These are phyloP conservation scores for Sturmia bella DNA, from an alignment of 2,888 invertebrate species.

Conservation along the genomic window DNA sequence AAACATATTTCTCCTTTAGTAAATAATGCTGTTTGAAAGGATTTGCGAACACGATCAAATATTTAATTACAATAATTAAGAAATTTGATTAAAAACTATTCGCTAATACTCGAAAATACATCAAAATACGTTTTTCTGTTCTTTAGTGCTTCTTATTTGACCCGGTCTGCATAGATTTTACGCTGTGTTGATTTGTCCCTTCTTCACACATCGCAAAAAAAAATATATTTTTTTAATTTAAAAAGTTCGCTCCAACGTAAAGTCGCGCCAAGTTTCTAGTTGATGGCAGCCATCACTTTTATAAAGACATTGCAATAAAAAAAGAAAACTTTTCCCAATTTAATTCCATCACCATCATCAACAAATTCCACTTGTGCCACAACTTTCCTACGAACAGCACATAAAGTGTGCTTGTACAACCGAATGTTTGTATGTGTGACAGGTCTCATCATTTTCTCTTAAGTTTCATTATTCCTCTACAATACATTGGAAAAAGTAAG, in stretches of 20 bases:
- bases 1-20: no score
- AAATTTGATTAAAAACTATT: no score
- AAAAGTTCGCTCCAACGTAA: slow-evolving; percentile 54
- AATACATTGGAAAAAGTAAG: slow-evolving; percentile 32
- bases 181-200: background rate
- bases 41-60: no score
- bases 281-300: slow-evolving; percentile 77
- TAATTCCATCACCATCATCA: slow-evolving; percentile 79
- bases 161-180: background rate
- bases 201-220: slow-evolving; percentile 22
- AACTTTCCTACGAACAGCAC: slow-evolving; percentile 41
- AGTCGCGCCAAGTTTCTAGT: slow-evolving; percentile 63
- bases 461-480: slow-evolving; percentile 43
- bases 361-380: slow-evolving; percentile 71
- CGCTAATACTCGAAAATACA: no score
- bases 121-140: background rate
- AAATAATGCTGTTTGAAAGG: no score
- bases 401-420: background rate
- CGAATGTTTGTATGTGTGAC: no score
- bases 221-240: slow-evolving; percentile 61
- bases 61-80: no score
- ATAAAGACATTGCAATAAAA: slow-evolving; percentile 23
- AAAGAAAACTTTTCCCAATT: slow-evolving; percentile 78
- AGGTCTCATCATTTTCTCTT: slow-evolving; percentile 51
- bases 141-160: slow-evolving; percentile 26